Base-by-base conservation (phyloP, 2,888 invertebrate species). In the Dendrolimus pini region DNA sequence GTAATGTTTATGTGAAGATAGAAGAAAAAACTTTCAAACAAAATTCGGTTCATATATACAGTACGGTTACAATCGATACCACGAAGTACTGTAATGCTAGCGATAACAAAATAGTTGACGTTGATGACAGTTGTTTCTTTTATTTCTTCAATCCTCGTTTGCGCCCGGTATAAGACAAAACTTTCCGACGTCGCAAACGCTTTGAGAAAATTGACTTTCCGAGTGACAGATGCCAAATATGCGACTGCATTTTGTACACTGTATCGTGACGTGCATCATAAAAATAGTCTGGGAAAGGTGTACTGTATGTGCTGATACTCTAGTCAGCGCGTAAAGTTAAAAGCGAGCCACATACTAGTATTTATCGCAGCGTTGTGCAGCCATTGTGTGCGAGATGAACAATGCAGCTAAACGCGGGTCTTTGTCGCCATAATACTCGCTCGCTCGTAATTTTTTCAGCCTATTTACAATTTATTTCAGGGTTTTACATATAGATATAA, bases 71-170 rank as follows among this genome's bases (percentile, higher is more conserved):
- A 30, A 30, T 30, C 30, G 30, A 30, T 30, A 30, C 30, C 30
- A 30, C 30, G 3, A 30, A 3, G 30, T 30, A n/a, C 41, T 54
- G 41, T 54, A 54, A 54, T 54, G 54, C n/a, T 7, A 9, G 41
- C 0, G 41, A 9, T 18, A 10, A 41, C 41, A 10, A 54, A 54
- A 30, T 18, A 52, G 74, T 78, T 81, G 80, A 75, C 78, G 80
- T 75, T 87, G 87, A 88, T 85, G 83, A 85, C 82, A 85, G 78
- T 88, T 89, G 85, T 88, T 86, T 86, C 83, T 85, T 87, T 85
- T 84, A 86, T 85, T 83, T 77, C 75, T 70, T 71, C 70, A 65
- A 65, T 74, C 47, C 79, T 80, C 83, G 80, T 85, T 87, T 81
- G 73, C 70, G 70, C 69, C 65, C 64, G 71, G 70, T 73, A 71